Evolutionary conservation across 2,888 invertebrate genomes (phyloP).

Genomic region (Drosophila multiciliata): DNA sequence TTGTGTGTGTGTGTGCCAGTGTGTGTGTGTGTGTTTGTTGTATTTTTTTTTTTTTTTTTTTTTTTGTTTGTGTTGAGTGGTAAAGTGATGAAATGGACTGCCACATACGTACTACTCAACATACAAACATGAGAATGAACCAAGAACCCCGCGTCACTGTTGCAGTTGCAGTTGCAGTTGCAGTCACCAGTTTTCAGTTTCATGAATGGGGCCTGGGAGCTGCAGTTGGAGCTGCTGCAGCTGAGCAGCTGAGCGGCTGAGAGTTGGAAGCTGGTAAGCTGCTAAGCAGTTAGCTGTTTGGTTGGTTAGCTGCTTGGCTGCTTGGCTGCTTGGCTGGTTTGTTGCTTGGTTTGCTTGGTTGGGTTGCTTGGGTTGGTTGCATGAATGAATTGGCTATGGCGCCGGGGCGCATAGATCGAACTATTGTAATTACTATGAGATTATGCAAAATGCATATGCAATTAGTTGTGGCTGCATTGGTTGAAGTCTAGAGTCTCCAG

Average conservation of each 20-base stretch:
- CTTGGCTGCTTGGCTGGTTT: conserved; percentile 10
- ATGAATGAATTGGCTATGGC: conserved; percentile 65
- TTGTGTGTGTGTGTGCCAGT: neutral
- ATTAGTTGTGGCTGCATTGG: conserved; percentile 43
- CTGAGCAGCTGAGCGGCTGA: conserved; percentile 9
- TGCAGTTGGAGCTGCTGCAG: conserved; percentile 16
- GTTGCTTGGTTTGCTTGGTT: neutral
- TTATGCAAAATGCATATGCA: conserved; percentile 74
- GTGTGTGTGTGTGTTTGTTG: neutral
- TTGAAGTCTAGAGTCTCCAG: neutral
- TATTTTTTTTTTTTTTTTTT: neutral
- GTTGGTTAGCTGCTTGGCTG: conserved; percentile 12
- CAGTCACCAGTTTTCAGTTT: conserved; percentile 40
- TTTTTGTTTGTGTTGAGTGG: conserved; percentile 37
- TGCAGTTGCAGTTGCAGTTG: conserved; percentile 13
- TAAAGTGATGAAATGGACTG: conserved; percentile 55
- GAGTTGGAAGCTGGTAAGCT: conserved; percentile 11
- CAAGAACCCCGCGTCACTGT: conserved; percentile 17
- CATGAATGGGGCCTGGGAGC: conserved; percentile 54
- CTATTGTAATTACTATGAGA: conserved; percentile 77
- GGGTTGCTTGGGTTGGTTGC: conserved; percentile 28
- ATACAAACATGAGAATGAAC: conserved; percentile 41
- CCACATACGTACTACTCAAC: conserved; percentile 24
- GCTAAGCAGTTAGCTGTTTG: conserved; percentile 12
- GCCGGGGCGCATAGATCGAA: conserved; percentile 62